phyloP scores from a whole-genome alignment of 30 jellyfish, hydroid and myxozoan genomes.

The Aurelia coerulea region DNA sequence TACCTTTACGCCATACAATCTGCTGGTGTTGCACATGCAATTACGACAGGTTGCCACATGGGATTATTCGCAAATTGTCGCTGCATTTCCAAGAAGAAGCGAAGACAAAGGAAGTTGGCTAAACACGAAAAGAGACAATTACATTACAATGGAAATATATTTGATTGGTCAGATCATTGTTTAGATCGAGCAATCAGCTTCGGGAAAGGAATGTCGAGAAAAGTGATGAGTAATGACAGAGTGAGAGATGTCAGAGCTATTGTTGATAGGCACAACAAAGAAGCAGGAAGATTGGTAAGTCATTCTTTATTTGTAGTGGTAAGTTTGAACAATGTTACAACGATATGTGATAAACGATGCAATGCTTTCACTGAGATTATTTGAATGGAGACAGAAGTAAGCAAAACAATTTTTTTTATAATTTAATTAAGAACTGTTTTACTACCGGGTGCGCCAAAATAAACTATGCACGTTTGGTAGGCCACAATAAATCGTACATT shows the following conservation, averaged over 20 bases:
- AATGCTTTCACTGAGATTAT: too few species aligned
- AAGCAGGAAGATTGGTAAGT: slow-evolving; percentile 86
- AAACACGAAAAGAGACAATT: slow-evolving; percentile 56
- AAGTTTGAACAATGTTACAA: too few species aligned
- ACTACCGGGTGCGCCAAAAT: too few species aligned
- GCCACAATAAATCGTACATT: too few species aligned
- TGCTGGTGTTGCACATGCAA: slow-evolving; percentile 81
- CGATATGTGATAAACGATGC: too few species aligned
- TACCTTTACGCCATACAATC: slow-evolving; percentile 79
- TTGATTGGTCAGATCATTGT: slow-evolving; percentile 83
- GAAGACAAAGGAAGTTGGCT: slow-evolving; percentile 70
- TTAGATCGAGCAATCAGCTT: slow-evolving; percentile 67
- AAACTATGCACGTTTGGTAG: too few species aligned
- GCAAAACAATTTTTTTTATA: too few species aligned
- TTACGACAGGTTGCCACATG: slow-evolving; percentile 65
- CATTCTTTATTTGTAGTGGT: slow-evolving; percentile 23
- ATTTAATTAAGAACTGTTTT: too few species aligned
- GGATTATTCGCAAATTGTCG: slow-evolving; percentile 66
- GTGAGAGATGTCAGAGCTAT: slow-evolving; percentile 71
- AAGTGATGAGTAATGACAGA: slow-evolving; percentile 65
- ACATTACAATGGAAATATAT: slow-evolving; percentile 62
- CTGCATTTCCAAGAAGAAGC: slow-evolving; percentile 63
- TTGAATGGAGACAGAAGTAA: too few species aligned
- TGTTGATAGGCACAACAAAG: slow-evolving; percentile 79
- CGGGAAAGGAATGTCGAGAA: slow-evolving; percentile 72